Percentiles rank a stretch among this genome's conserved stretches.
Conservation (phyloP, 1,140 invertebrate species). For the Diorhabda elongata region DNA sequence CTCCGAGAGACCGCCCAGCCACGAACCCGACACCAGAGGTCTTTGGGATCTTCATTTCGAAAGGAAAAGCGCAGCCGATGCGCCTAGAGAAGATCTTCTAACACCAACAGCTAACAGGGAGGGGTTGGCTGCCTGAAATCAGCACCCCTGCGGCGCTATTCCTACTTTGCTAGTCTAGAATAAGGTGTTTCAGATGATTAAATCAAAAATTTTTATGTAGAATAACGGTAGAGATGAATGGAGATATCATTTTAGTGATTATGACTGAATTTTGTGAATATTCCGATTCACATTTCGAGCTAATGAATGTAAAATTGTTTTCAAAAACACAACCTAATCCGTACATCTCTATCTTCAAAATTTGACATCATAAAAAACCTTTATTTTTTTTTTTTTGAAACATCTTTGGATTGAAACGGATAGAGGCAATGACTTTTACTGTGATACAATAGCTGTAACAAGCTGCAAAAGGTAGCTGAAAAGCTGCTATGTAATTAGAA, state of each 20-base stretch:
- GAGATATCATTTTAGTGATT: too few relatives aligned
- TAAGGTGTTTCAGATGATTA: slow-evolving; percentile 1
- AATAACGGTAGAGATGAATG: too few relatives aligned
- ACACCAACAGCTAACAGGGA: slow-evolving; percentile 46
- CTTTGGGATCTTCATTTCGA: slow-evolving; percentile 49
- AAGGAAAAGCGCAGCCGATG: slow-evolving; percentile 42
- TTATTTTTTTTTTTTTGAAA: neutral
- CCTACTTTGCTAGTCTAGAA: slow-evolving; percentile 42
- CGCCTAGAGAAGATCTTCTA: slow-evolving; percentile 47
- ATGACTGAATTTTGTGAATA: too few relatives aligned
- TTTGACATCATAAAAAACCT: too few relatives aligned
- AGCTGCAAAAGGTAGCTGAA: slow-evolving; percentile 35
- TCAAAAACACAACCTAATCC: too few relatives aligned
- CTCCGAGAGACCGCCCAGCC: slow-evolving; percentile 34
- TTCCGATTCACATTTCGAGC: too few relatives aligned
- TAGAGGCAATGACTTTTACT: slow-evolving; percentile 49
- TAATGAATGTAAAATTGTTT: too few relatives aligned
- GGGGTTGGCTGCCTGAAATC: slow-evolving; percentile 51
- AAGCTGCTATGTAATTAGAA: slow-evolving; percentile 40
- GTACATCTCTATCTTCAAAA: too few relatives aligned
- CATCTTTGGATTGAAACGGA: slow-evolving; percentile 36
- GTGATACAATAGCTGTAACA: slow-evolving; percentile 46
- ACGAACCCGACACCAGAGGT: slow-evolving; percentile 46
- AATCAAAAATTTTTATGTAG: neutral
- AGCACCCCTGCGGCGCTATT: slow-evolving; percentile 36